phyloP scores from a whole-genome alignment of 2,888 invertebrate genomes.

The Leistus spinibarbis region DNA sequence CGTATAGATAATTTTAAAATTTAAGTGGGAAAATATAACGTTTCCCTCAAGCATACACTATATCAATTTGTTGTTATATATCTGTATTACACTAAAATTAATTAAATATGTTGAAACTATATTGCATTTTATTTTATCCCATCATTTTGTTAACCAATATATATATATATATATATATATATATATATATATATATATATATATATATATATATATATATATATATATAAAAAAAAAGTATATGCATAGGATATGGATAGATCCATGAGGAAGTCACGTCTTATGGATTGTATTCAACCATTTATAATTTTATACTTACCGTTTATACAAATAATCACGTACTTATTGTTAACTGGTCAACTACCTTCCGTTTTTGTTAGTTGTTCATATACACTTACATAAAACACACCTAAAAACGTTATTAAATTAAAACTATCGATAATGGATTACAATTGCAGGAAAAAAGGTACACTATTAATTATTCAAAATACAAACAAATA shows the following conservation, averaged over 20 bases:
- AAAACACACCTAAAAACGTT: background rate
- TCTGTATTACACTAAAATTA: background rate
- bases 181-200: background rate
- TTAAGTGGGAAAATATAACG: background rate
- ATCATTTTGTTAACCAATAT: background rate
- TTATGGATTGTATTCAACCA: background rate
- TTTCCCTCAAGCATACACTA: background rate
- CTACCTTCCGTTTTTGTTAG: background rate
- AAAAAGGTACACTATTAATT: slow-evolving; percentile 17
- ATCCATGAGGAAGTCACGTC: background rate
- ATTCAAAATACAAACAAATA: background rate
- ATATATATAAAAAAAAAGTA: no score
- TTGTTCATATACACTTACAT: background rate
- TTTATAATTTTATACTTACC: background rate
- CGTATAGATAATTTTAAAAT: background rate
- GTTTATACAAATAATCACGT: background rate
- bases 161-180: background rate
- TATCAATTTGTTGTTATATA: background rate
- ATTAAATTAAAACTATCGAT: background rate
- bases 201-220: background rate
- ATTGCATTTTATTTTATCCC: background rate
- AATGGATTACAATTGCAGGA: slow-evolving; percentile 21
- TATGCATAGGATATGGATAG: background rate
- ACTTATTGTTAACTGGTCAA: background rate
- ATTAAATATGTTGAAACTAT: background rate